Conservation (phyloP, 2,113 vertebrate species). For the Mugil cephalus region DNA sequence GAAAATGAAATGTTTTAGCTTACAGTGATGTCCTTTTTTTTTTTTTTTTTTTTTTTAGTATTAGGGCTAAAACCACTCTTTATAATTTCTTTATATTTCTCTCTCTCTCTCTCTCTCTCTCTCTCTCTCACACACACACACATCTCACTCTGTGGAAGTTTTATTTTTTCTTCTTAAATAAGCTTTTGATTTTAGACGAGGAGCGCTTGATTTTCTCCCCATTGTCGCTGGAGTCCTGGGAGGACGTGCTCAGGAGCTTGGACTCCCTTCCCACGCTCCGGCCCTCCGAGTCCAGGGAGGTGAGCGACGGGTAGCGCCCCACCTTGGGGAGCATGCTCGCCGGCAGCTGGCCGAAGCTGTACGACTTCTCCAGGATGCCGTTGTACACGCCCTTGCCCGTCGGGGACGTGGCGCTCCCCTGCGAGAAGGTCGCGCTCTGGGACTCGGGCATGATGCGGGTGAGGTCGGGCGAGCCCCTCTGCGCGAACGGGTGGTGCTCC, state of each 20-base stretch:
- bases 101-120: slow-evolving; percentile 21
- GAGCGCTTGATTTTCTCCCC: slow-evolving; percentile 94
- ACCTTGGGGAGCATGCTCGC: slow-evolving; percentile 84
- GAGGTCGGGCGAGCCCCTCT: slow-evolving; percentile 91
- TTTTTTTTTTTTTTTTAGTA: slow-evolving; percentile 48
- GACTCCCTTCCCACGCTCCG: slow-evolving; percentile 86
- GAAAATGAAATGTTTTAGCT: slow-evolving; percentile 74
- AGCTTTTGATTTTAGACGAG: slow-evolving; percentile 96
- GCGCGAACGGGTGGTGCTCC: slow-evolving; percentile 81
- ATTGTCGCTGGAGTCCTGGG: slow-evolving; percentile 93
- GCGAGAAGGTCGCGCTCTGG: slow-evolving; percentile 90
- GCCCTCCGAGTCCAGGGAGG: slow-evolving; percentile 88
- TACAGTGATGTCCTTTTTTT: slow-evolving; percentile 71
- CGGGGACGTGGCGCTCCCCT: slow-evolving; percentile 30
- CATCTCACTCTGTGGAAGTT: slow-evolving; percentile 37
- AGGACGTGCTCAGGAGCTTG: slow-evolving; percentile 90
- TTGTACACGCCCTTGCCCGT: slow-evolving; percentile 91
- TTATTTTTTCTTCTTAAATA: slow-evolving; percentile 96
- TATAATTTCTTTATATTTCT: slow-evolving; percentile 28
- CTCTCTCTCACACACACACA: slow-evolving; percentile 5
- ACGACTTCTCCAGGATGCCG: slow-evolving; percentile 97
- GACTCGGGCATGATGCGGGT: slow-evolving; percentile 88
- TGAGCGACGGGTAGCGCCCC: slow-evolving; percentile 89
- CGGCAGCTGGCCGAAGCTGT: slow-evolving; percentile 95
- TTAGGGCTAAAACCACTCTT: slow-evolving; percentile 71